Evolutionary conservation across 2,888 invertebrate genomes (phyloP).

Genomic region (Watsonalla binaria): DNA sequence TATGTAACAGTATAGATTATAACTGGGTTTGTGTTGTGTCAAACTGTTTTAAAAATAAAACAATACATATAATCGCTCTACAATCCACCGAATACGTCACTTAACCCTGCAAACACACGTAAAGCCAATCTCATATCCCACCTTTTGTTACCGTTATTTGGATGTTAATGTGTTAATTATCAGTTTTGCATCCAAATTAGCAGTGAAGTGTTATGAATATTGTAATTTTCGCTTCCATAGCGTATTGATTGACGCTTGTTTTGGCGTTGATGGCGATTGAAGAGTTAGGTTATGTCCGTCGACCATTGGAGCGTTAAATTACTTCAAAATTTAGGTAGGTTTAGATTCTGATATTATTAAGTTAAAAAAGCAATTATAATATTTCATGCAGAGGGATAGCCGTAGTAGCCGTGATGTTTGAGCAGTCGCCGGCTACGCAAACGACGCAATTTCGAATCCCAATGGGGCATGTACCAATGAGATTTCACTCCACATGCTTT

Average conservation of each 20-base stretch:
- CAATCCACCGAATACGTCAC: conserved; percentile 7
- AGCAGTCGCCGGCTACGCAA: too few relatives aligned
- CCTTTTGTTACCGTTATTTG: conserved; percentile 72
- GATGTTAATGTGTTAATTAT: conserved; percentile 75
- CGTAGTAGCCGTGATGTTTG: too few relatives aligned
- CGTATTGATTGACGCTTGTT: conserved; percentile 56
- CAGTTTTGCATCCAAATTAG: conserved; percentile 70
- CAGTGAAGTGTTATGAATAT: conserved; percentile 62
- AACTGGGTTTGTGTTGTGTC: too few relatives aligned
- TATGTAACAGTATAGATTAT: too few relatives aligned
- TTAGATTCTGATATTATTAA: too few relatives aligned
- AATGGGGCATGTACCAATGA: too few relatives aligned
- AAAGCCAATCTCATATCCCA: conserved; percentile 43
- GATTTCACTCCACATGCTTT: too few relatives aligned
- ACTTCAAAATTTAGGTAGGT: too few relatives aligned
- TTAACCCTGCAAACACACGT: conserved; percentile 25
- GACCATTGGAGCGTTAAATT: neutral
- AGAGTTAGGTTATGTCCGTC: neutral
- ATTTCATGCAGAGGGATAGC: too few relatives aligned
- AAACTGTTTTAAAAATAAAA: neutral
- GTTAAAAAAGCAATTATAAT: too few relatives aligned
- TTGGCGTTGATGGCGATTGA: conserved; percentile 22
- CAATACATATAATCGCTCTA: neutral
- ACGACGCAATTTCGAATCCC: too few relatives aligned
- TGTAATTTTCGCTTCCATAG: conserved; percentile 55